A percentile compares a stretch with the other conserved stretches of the same genome.
Conservation (phyloP, 2,797 vertebrate species). For the Schizopygopsis malacanthus region DNA sequence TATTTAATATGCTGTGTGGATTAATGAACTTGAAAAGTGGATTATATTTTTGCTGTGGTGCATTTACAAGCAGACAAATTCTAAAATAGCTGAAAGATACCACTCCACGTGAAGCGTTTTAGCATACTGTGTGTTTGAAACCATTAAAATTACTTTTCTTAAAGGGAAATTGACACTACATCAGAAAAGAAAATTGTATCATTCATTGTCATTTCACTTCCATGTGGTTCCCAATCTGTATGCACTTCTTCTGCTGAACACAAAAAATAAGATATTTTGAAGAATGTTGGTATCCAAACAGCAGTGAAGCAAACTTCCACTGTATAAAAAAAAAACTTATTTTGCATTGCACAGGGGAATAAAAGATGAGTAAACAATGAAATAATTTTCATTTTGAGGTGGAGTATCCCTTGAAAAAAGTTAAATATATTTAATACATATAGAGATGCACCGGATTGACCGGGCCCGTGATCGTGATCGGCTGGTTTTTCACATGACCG, state of each 20-base stretch:
- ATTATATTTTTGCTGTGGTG: neutral
- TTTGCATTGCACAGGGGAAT: too few species aligned
- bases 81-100: neutral
- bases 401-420: too few species aligned
- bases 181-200: neutral
- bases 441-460: too few species aligned
- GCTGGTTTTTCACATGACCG: too few species aligned
- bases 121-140: neutral
- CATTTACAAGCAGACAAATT: neutral
- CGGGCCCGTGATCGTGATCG: too few species aligned
- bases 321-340: too few species aligned
- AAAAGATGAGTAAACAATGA: too few species aligned
- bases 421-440: too few species aligned
- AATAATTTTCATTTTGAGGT: too few species aligned
- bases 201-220: neutral
- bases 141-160: neutral
- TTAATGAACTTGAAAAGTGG: neutral
- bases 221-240: neutral
- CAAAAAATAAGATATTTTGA: neutral
- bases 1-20: neutral
- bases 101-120: neutral
- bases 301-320: too few species aligned
- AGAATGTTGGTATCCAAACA: too few species aligned
- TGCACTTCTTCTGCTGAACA: neutral
- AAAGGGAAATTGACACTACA: neutral